phyloP scores from a whole-genome alignment of 2,888 invertebrate species.

The Eumacrocentrus americanus region DNA sequence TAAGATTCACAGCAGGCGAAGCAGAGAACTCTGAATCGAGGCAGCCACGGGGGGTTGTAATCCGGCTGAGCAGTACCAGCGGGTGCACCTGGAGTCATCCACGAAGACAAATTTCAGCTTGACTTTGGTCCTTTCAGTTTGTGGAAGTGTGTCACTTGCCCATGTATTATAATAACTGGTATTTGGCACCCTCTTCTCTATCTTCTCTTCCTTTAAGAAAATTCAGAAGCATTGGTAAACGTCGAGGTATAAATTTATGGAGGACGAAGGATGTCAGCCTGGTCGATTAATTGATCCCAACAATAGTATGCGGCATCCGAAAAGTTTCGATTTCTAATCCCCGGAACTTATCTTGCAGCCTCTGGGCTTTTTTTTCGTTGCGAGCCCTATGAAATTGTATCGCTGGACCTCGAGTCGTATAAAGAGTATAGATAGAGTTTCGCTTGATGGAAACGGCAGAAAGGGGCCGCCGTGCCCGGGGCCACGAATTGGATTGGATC shows the following conservation, averaged over 20 bases:
- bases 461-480: slow-evolving; percentile 46
- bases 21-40: not conserved
- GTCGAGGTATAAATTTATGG: slow-evolving; percentile 15
- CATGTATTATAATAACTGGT: not conserved
- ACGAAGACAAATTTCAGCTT: slow-evolving; percentile 37
- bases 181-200: slow-evolving; percentile 2
- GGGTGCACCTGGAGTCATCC: slow-evolving; percentile 37
- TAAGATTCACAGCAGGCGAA: too few species aligned
- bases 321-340: slow-evolving; percentile 18
- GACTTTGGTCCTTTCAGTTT: not conserved
- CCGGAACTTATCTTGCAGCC: slow-evolving; percentile 23
- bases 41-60: slow-evolving; percentile 20
- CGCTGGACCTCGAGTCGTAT: slow-evolving; percentile 15
- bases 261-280: slow-evolving; percentile 30
- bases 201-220: not conserved
- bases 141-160: not conserved
- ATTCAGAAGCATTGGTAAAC: not conserved
- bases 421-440: slow-evolving; percentile 28
- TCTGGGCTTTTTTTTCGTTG: slow-evolving; percentile 7
- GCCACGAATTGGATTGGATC: slow-evolving; percentile 57
- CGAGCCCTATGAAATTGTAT: slow-evolving; percentile 21
- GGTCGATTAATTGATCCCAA: slow-evolving; percentile 36
- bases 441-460: slow-evolving; percentile 36
- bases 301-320: slow-evolving; percentile 7
- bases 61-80: slow-evolving; percentile 17